These are phyloP conservation scores for Chelonia mydas DNA, from an alignment of 2,797 vertebrate genomes.

Conservation along the genomic window DNA sequence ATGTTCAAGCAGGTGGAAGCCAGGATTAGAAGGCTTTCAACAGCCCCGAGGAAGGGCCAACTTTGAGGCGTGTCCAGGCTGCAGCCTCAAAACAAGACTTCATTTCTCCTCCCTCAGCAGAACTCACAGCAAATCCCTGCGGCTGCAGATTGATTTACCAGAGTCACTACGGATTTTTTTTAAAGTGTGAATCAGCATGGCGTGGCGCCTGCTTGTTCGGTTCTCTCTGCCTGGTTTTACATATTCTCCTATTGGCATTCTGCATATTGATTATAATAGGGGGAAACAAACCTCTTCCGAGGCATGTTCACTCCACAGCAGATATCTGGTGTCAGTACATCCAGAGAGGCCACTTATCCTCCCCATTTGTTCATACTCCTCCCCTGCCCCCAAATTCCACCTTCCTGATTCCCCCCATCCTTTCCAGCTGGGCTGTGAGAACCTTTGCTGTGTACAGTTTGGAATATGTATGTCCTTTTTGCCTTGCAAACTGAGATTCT, in stretches of 20 bases:
- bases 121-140: conserved; percentile 18
- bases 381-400: neutral
- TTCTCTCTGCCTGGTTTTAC: conserved; percentile 8
- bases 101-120: conserved; percentile 37
- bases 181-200: neutral
- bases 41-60: neutral
- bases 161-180: neutral
- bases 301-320: neutral
- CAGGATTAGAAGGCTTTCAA: conserved; percentile 42
- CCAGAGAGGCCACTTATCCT: neutral
- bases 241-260: neutral
- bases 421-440: neutral
- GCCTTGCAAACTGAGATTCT: neutral
- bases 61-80: conserved; percentile 7
- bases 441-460: neutral
- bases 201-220: neutral
- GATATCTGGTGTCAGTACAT: neutral
- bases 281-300: neutral
- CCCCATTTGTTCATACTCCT: neutral
- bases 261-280: neutral
- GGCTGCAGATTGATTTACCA: neutral
- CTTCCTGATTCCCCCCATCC: neutral
- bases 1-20: conserved; percentile 27
- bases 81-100: neutral
- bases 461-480: accelerated